Base-by-base conservation (phyloP, 1,140 invertebrate species). In the Procambarus clarkii region DNA sequence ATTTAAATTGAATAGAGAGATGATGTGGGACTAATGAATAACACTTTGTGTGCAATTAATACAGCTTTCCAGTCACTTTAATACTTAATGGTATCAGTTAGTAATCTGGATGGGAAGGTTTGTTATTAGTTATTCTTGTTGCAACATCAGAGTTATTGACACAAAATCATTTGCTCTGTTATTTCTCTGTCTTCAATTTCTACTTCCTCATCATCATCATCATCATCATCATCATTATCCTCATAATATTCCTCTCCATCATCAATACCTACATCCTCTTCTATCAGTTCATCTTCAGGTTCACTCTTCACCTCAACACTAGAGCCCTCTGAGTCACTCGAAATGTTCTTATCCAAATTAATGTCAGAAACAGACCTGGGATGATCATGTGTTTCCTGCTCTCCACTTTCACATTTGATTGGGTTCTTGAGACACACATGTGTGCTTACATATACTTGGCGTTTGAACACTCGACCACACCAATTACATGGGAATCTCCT, bases 401-500 rank as follows among this genome's bases (percentile, higher is more conserved):
- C 50, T 45, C 21, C 77, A 45, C 15, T 48, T 44, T 79, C 87
- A 50, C 45, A 48, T 46, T 77, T 81, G 64, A 80, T 74, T 7
- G 82, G 71, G 9, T 74, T 69, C n/a, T 79, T 85, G 74, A 71
- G 21, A 64, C 91, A 92, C 48, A 88, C 46, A 46, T 92, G 91
- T 18, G 91, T 92, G 11, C 48, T 83, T 3, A 92, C 91, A 77
- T 92, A 92, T 18, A 92, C 69, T 45, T 88, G 60, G 13, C 91
- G 24, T 54, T 88, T 92, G 74, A 92, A 92, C 80, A 92, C 86
- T 50, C 86, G 34, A 2, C 91, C 91, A 79, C 91, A 92, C 50
- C 79, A 76, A 44, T 69, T 92, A 64, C 91, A 92, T 2, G 91
- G 91, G 76, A 92, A 92, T 24, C 79, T 71, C 60, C 91, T 88